Base-by-base conservation (phyloP, 2,113 vertebrate species). In the Cisticola juncidis region DNA sequence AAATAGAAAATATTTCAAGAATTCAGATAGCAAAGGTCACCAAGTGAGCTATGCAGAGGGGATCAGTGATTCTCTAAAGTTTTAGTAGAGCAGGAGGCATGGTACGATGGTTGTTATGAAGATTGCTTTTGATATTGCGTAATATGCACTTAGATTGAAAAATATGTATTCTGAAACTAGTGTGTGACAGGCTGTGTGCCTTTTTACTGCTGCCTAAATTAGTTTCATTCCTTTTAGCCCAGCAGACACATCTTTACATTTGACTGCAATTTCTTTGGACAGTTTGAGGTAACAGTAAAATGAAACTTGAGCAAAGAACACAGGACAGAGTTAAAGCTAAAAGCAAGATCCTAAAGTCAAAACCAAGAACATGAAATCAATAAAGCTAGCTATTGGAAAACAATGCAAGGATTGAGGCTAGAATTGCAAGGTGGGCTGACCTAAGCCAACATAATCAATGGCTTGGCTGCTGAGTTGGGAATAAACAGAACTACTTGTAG, bases 331-430 rank as follows among this genome's bases (percentile, higher is more conserved):
- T 71, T 91, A 92, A 95, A 91, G 38, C 78, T 87, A 88, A 83
- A 91, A 88, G 38, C 20, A 51, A 69, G 25, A 81, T 78, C 53
- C 36, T 84, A 7, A 84, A 89, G 40, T 71, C 31, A 69, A 81
- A 95, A 33, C 1, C 15, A 73, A 70, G 66, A 91, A 50, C 38
- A 53, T 65, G 24, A 95, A 90, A 70, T 93, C 87, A 91, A 87
- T 89, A 77, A 87, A 76, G 21, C 24, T 89, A 62, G 40, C 19
- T 91, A 88, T 73, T 93, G 85, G 85, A 93, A 94, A 96, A 77
- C 79, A 93, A 40, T 74, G 68, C 56, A 78, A 86, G 48, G 35
- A 68, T 60, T 88, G 68, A 83, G 50, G 69, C 38, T 86, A 68
- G 69, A 78, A 88, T 56, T 90, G 42, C 65, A 79, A 53, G 21